Base-by-base conservation (phyloP, 2,888 invertebrate genomes). In the Chouioia cunea region DNA sequence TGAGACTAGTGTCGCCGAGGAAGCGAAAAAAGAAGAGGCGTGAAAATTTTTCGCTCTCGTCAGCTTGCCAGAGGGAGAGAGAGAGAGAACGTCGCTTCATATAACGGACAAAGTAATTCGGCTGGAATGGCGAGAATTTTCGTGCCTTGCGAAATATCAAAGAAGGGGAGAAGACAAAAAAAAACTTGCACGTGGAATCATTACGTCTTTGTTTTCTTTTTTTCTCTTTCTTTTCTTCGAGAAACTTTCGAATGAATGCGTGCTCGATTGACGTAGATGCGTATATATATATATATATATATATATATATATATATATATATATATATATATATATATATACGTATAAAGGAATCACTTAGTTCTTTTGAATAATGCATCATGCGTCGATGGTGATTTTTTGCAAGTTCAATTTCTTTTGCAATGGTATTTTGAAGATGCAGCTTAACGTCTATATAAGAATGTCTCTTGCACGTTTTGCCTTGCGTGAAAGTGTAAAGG, bases 331-430 rank as follows among this genome's bases (percentile, higher is more conserved):
- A 6, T 27, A 6, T 27, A 6, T 27, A 6, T 27, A 6, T 27
- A 6, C 6, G 6, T 6, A 27, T 27, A 27, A 4, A 27, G 27
- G 27, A 27, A 27, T 27, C 27, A 6, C 27, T 27, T n/a, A n/a
- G n/a, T n/a, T 2, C 46, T 48, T 47, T 44, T 67, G 67, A 67
- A 67, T 67, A 67, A 67, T 67, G 59, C 59, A 67, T 54, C 47
- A 27, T 15, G 18, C 52, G 60, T 54, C 67, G 54, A 27, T 27
- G 53, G 2, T 6, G 27, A 27, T 27, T 27, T 6, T 27, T 27
- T 27, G 3, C 27, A n/a, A n/a, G n/a, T 27, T 27, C 6, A 4
- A 4, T 27, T 27, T 27, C 6, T 27, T 27, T 27, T 27, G 27
- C 27, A 6, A 6, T 27, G 27, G 6, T 27, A 4, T 27, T 27